Evolutionary conservation across 2,113 vertebrate genomes (phyloP).

Genomic region (Spea multiplicata): DNA sequence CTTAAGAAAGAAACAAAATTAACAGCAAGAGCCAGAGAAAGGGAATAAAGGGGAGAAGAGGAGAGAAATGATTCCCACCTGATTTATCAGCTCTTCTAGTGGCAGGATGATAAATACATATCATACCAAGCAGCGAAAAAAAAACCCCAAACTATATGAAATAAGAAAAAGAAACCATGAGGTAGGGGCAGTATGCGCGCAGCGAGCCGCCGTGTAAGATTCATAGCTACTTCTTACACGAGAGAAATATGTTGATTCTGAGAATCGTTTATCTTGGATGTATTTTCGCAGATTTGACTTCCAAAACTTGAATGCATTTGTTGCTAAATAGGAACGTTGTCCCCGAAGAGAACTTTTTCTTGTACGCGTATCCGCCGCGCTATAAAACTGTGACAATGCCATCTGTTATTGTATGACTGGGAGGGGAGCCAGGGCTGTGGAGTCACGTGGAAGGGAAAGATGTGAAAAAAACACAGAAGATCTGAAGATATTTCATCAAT

Average conservation of each 20-base stretch:
- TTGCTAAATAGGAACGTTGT: constrained; percentile 50
- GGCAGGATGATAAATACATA: constrained; percentile 49
- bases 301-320: constrained; percentile 50
- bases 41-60: constrained; percentile 41
- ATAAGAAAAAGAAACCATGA: constrained; percentile 57
- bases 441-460: constrained; percentile 36
- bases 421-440: constrained; percentile 31
- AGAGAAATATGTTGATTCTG: constrained; percentile 50
- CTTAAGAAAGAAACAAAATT: constrained; percentile 25
- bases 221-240: constrained; percentile 48
- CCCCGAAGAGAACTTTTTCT: constrained; percentile 49
- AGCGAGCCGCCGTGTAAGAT: constrained; percentile 37
- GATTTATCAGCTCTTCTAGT: constrained; percentile 66
- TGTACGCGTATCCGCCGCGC: constrained; percentile 44
- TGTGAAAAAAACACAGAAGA: constrained; percentile 17
- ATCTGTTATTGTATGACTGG: constrained; percentile 44
- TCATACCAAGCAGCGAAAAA: constrained; percentile 37
- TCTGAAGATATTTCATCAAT: constrained; percentile 24
- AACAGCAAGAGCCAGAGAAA: constrained; percentile 44
- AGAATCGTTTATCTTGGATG: constrained; percentile 49
- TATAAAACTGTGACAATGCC: constrained; percentile 50
- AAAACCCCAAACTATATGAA: constrained; percentile 82
- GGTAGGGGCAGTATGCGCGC: constrained; percentile 31
- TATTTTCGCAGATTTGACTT: constrained; percentile 49
- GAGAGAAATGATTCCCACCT: constrained; percentile 71